phyloP scores from a whole-genome alignment of 2,888 invertebrate genomes.

The Podabrus alpinus region DNA sequence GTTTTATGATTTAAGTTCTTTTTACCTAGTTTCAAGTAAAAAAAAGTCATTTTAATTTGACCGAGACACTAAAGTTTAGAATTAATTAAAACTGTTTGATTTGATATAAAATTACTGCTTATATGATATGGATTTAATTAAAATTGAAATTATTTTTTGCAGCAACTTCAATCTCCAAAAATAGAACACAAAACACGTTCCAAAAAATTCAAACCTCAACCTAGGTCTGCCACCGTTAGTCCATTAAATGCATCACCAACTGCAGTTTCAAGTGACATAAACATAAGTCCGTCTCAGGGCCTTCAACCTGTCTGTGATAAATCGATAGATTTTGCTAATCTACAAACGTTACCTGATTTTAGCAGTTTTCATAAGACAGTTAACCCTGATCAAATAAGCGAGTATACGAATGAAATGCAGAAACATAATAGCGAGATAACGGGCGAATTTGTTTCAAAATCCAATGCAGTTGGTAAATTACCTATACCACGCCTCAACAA shows the following conservation, averaged over 20 bases:
- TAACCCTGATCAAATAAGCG: slow-evolving; percentile 31
- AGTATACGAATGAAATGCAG: slow-evolving; percentile 22
- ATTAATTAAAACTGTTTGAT: too few relatives aligned
- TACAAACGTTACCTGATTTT: slow-evolving; percentile 55
- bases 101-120: too few relatives aligned
- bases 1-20: too few relatives aligned
- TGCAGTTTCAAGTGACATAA: slow-evolving; percentile 55
- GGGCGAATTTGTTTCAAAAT: slow-evolving; percentile 13
- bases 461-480: slow-evolving; percentile 39
- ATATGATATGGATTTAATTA: background rate
- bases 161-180: slow-evolving; percentile 31
- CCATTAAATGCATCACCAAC: slow-evolving; percentile 33
- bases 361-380: slow-evolving; percentile 54
- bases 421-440: slow-evolving; percentile 18
- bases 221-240: slow-evolving; percentile 5
- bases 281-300: slow-evolving; percentile 49
- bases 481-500: slow-evolving; percentile 48
- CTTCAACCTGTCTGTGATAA: slow-evolving; percentile 54
- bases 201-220: slow-evolving; percentile 34
- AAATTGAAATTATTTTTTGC: background rate
- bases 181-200: slow-evolving; percentile 36
- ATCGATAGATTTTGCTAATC: slow-evolving; percentile 49
- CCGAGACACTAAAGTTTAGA: too few relatives aligned
- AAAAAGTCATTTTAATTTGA: too few relatives aligned
- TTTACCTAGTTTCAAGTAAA: too few relatives aligned